Evolutionary conservation across 1,140 invertebrate species (phyloP).

Genomic region (Drosophila asahinai): DNA sequence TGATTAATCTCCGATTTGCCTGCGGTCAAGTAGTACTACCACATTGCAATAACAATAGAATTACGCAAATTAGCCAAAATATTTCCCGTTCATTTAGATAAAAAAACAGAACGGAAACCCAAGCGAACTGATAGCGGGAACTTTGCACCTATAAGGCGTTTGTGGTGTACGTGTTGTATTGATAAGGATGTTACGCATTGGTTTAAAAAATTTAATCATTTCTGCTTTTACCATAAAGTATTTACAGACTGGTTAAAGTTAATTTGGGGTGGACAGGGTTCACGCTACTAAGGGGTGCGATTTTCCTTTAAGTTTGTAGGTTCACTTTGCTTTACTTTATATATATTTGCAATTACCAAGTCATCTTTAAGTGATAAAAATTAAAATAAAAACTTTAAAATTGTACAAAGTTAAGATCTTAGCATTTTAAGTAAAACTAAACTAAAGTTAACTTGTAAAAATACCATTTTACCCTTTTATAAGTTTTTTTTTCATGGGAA

Average conservation of each 20-base stretch:
- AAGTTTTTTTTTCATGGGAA: background rate
- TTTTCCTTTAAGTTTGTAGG: background rate
- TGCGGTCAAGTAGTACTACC: slow-evolving; percentile 1
- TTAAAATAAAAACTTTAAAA: background rate
- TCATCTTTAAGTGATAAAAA: background rate
- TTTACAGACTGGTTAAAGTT: background rate
- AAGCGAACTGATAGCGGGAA: slow-evolving; percentile 14
- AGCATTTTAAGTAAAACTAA: no score
- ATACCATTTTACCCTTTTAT: background rate
- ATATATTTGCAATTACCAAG: background rate
- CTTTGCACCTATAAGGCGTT: slow-evolving; percentile 59
- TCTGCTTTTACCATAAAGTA: background rate
- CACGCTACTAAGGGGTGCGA: background rate
- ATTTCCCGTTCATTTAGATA: slow-evolving; percentile 22
- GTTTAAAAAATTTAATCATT: slow-evolving; percentile 18
- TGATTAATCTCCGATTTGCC: slow-evolving; percentile 32
- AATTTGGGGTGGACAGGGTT: background rate
- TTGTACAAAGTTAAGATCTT: background rate
- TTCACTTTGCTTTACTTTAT: background rate
- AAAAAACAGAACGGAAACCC: background rate
- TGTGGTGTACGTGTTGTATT: background rate
- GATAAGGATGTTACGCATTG: slow-evolving; percentile 11
- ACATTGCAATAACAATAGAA: slow-evolving; percentile 20
- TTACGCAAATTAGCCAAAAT: slow-evolving; percentile 42
- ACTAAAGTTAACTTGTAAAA: background rate